These are phyloP conservation scores for Coracias cyanogaster DNA, from an alignment of 2,797 vertebrate genomes.

Conservation along the genomic window DNA sequence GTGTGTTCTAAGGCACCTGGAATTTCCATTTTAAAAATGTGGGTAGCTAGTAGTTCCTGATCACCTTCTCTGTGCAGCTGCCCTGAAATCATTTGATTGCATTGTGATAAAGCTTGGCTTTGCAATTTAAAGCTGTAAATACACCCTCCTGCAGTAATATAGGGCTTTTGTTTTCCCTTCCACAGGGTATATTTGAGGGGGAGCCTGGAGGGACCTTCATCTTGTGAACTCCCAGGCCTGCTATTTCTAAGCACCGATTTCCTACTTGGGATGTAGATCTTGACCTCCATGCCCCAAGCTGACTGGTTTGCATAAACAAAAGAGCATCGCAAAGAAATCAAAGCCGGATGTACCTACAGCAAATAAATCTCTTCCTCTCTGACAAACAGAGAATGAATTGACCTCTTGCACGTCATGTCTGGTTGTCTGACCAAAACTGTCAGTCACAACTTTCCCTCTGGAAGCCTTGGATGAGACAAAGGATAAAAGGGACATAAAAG, in stretches of 20 bases:
- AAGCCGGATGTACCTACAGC: constrained; percentile 75
- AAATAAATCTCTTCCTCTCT: constrained; percentile 78
- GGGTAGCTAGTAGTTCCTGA: not conserved
- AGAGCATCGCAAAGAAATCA: constrained; percentile 61
- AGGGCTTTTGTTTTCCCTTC: constrained; percentile 31
- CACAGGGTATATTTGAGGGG: not conserved
- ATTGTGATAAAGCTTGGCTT: not conserved
- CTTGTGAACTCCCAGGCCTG: constrained; percentile 52
- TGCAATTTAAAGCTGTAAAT: not conserved
- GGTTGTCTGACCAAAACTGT: constrained; percentile 58
- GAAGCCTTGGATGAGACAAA: constrained; percentile 30
- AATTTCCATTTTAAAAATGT: constrained; percentile 40
- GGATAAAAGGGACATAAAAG: constrained; percentile 64
- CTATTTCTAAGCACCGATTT: constrained; percentile 71
- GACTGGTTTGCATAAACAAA: constrained; percentile 76
- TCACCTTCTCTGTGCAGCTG: not conserved
- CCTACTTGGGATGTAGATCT: constrained; percentile 73
- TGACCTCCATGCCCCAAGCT: constrained; percentile 47
- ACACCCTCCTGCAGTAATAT: not conserved
- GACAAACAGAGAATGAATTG: constrained; percentile 73
- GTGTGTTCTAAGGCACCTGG: not conserved
- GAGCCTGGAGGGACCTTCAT: constrained; percentile 44
- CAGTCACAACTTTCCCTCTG: constrained; percentile 66
- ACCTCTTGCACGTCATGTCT: constrained; percentile 68
- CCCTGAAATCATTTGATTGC: not conserved